phyloP scores from a whole-genome alignment of 2,888 invertebrate genomes.

The Augiades crinisus region DNA sequence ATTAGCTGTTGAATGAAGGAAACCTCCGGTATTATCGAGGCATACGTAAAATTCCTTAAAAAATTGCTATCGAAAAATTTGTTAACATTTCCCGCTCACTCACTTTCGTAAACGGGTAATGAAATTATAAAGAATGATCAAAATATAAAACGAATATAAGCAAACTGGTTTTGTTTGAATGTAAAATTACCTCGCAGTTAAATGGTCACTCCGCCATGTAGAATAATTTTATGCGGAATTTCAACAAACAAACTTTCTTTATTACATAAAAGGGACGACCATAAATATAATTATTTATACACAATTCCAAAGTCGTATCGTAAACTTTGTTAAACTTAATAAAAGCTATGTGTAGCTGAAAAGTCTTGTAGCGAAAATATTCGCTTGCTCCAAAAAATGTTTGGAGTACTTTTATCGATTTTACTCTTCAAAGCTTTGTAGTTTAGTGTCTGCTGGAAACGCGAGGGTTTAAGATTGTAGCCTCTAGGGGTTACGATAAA shows the following conservation, averaged over 20 bases:
- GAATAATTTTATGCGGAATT: neutral
- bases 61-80: no score
- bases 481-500: neutral
- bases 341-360: slow-evolving; percentile 6
- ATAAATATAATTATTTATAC: slow-evolving; percentile 13
- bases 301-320: neutral
- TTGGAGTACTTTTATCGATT: neutral
- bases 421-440: neutral
- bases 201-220: no score
- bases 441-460: slow-evolving; percentile 1
- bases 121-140: no score
- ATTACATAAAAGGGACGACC: slow-evolving; percentile 2
- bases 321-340: slow-evolving; percentile 6
- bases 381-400: neutral
- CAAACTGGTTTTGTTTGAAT: no score
- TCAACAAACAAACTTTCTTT: neutral
- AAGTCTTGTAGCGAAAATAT: slow-evolving; percentile 4
- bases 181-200: no score
- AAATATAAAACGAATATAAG: no score
- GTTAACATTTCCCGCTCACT: no score
- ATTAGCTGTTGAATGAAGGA: slow-evolving; percentile 10
- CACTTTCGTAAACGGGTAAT: no score
- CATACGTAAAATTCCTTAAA: no score
- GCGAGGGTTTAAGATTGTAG: neutral
- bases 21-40: neutral